phyloP scores from a whole-genome alignment of 1,140 invertebrate species.

The Drosophila albomicans region DNA sequence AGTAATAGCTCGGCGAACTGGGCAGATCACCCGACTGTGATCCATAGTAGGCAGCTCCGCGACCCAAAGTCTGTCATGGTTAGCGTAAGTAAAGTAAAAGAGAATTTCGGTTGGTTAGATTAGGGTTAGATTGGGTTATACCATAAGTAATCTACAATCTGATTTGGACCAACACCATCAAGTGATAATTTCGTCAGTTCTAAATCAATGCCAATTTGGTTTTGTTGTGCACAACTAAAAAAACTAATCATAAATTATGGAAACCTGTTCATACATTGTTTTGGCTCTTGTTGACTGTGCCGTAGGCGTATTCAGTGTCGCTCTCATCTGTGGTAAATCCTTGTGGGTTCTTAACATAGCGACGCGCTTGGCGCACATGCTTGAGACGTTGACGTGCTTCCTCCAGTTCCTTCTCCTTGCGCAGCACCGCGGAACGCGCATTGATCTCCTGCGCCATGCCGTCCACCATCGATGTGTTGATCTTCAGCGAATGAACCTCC shows the following conservation, averaged over 20 bases:
- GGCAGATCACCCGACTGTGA: constrained; percentile 67
- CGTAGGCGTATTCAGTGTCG: constrained; percentile 85
- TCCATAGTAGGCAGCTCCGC: constrained; percentile 68
- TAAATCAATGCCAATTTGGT: constrained; percentile 59
- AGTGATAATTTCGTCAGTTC: constrained; percentile 33
- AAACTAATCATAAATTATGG: constrained; percentile 13
- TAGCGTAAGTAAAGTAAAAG: constrained; percentile 55
- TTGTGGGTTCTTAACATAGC: constrained; percentile 88
- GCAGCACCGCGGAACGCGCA: constrained; percentile 93
- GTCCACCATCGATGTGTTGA: constrained; percentile 96
- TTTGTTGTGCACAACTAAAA: constrained; percentile 43
- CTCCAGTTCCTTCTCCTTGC: constrained; percentile 96
- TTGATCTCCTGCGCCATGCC: constrained; percentile 97
- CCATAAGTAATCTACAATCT: constrained; percentile 3
- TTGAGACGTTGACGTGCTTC: constrained; percentile 95
- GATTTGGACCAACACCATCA: constrained; percentile 38
- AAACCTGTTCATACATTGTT: constrained; percentile 79
- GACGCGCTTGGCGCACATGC: constrained; percentile 93
- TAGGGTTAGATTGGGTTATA: constrained; percentile 56
- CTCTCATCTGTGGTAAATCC: constrained; percentile 87
- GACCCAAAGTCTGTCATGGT: constrained; percentile 78
- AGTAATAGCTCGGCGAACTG: constrained; percentile 75
- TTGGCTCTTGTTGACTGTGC: constrained; percentile 74
- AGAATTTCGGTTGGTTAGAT: constrained; percentile 64
- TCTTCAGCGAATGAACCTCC: constrained; percentile 94